Evolutionary conservation across 2,113 vertebrate species (phyloP), one percentile per base, ranked within the genome.

Genomic region (Sterrhoptilus dennistouni): DNA sequence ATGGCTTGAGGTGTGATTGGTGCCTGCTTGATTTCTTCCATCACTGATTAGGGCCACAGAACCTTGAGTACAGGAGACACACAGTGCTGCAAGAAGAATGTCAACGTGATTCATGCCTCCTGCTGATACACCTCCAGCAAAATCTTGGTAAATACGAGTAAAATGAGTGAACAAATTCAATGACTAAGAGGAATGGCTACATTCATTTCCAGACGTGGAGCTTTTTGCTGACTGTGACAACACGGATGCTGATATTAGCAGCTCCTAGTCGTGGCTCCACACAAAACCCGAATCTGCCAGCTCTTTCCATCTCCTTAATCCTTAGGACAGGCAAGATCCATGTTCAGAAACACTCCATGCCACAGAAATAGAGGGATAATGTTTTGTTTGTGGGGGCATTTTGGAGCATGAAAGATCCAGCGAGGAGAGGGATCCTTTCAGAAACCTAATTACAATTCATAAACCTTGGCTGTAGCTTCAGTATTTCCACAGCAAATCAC

Each of bases 11-110:
- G 36, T 49, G 25, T 1, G 4, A 60, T 17, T 42, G 18, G 9
- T 0, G 0, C 25, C 57, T 52, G 47, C 47, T 79, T 36, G 5
- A 33, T 84, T 75, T 54, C 70, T 84, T 71, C 61, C 12, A 2
- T 40, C 36, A 12, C 12, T 24, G 23, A 22, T 56, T 23, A 60
- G 44, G 16, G 29, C 8, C 33, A 9, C 0, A 35, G 59, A 42
- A 49, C 35, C 56, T 12, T 47, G 29, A 54, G 5, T 7, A 33
- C 14, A 40, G 65, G 68, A 78, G 60, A 50, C 14, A 38, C 24
- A 18, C 8, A 54, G 33, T 0, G 0, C 7, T 57, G 17, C 28
- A 49, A 60, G 47, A 53, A 72, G 36, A 83, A 77, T 0, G 6
- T 35, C n/a, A 63, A 2, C 0, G 1, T 36, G 25, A 53, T 54